Conservation (phyloP, 1,140 invertebrate species). For the Drosophila tristis region DNA sequence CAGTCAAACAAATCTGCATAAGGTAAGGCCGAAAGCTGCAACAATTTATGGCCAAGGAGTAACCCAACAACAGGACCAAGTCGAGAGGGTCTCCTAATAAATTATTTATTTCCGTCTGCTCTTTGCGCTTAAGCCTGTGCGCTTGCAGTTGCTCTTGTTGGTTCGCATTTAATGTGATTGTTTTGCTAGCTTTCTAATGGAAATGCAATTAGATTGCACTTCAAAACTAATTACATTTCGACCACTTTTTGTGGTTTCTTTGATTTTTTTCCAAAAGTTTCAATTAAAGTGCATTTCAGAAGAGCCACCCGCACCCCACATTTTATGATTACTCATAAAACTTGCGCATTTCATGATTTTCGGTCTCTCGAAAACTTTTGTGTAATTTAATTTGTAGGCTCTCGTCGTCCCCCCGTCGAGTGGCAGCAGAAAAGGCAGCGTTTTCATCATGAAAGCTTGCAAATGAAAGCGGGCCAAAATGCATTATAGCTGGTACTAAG, state of each 20-base stretch:
- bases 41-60: conserved; percentile 69
- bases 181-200: conserved; percentile 34
- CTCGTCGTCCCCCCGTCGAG: neutral
- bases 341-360: conserved; percentile 43
- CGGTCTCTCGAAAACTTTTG: conserved; percentile 42
- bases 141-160: conserved; percentile 25
- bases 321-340: conserved; percentile 37
- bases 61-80: conserved; percentile 22
- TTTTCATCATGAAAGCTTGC: conserved; percentile 34
- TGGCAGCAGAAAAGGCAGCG: conserved; percentile 7
- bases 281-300: conserved; percentile 60
- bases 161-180: conserved; percentile 59
- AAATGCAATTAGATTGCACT: conserved; percentile 56
- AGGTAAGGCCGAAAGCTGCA: conserved; percentile 68
- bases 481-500: conserved; percentile 16
- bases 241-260: conserved; percentile 27
- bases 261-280: conserved; percentile 45
- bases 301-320: neutral
- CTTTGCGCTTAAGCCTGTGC: conserved; percentile 33
- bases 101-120: conserved; percentile 62
- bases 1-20: conserved; percentile 80
- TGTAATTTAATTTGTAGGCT: conserved; percentile 42
- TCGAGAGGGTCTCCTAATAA: conserved; percentile 34
- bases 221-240: conserved; percentile 62
- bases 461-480: conserved; percentile 19